phyloP scores from a whole-genome alignment of 2,888 invertebrate genomes.

The Drosophila neonasuta region DNA sequence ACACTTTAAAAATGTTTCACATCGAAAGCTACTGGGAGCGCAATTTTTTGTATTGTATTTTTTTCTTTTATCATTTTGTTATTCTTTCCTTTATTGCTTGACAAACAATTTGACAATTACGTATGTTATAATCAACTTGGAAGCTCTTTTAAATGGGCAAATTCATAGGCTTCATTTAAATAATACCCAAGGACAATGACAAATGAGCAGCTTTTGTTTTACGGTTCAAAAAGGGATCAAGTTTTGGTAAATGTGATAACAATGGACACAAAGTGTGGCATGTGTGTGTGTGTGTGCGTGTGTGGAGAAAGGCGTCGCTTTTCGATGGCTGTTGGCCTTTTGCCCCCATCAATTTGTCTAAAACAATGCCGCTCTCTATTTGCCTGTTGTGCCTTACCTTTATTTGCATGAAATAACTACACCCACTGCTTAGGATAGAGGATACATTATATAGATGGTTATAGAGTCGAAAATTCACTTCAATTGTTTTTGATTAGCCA shows the following conservation, averaged over 20 bases:
- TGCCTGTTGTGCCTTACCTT: conserved; percentile 32
- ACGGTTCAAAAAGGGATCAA: conserved; percentile 56
- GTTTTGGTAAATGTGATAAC: conserved; percentile 58
- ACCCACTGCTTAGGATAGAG: conserved; percentile 19
- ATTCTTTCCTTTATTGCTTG: conserved; percentile 4
- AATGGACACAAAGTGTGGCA: conserved; percentile 42
- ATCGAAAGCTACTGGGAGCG: not conserved
- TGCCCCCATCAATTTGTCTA: conserved; percentile 63
- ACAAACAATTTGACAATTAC: conserved; percentile 46
- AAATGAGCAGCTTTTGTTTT: conserved; percentile 61
- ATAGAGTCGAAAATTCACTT: conserved; percentile 22
- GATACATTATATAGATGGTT: conserved; percentile 34
- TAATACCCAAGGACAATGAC: conserved; percentile 57
- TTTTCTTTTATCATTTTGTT: not conserved
- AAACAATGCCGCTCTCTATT: conserved; percentile 46
- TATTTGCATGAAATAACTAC: conserved; percentile 39
- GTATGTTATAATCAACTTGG: conserved; percentile 47
- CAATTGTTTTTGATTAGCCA: conserved; percentile 46
- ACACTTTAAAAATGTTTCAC: conserved; percentile 30
- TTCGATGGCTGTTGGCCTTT: conserved; percentile 57
- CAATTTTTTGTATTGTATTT: not conserved
- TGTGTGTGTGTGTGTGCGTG: conserved; percentile 18
- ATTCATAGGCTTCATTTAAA: conserved; percentile 54
- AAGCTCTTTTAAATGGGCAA: conserved; percentile 35
- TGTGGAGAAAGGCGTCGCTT: conserved; percentile 4